Conservation (phyloP, 1,140 invertebrate species). For the Eriocheir sinensis region DNA sequence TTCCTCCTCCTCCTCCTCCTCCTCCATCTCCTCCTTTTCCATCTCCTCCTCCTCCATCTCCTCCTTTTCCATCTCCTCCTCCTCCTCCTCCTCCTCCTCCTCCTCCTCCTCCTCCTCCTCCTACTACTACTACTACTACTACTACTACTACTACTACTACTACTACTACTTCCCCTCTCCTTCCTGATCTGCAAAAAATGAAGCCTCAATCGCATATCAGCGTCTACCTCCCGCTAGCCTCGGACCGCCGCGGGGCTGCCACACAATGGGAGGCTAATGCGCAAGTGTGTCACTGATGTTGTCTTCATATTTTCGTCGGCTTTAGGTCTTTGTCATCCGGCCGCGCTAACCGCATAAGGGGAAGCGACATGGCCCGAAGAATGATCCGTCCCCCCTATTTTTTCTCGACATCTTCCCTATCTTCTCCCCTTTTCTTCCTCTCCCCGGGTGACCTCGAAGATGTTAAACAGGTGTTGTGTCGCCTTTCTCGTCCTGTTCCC, state of each 20-base stretch:
- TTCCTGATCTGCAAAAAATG: not conserved
- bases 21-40: no score
- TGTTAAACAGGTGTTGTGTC: not conserved
- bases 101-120: not conserved
- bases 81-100: conserved; percentile 31
- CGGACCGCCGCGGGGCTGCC: not conserved
- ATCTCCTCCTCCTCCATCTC: no score
- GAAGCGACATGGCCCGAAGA: not conserved
- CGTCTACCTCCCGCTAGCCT: not conserved
- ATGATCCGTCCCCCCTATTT: not conserved
- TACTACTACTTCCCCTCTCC: not conserved
- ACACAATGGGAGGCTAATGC: not conserved
- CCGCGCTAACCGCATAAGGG: not conserved
- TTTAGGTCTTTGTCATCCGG: not conserved
- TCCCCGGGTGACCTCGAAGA: not conserved
- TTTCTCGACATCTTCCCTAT: no score
- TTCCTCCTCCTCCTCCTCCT: no score
- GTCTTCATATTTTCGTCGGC: not conserved
- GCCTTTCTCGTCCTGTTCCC: not conserved
- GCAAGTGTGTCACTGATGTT: conserved; percentile 23
- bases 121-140: not conserved
- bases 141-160: not conserved
- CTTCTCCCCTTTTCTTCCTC: no score
- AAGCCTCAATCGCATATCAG: not conserved
- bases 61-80: not conserved